Conservation (phyloP, 2,888 invertebrate genomes). For the Hyposoter didymator region DNA sequence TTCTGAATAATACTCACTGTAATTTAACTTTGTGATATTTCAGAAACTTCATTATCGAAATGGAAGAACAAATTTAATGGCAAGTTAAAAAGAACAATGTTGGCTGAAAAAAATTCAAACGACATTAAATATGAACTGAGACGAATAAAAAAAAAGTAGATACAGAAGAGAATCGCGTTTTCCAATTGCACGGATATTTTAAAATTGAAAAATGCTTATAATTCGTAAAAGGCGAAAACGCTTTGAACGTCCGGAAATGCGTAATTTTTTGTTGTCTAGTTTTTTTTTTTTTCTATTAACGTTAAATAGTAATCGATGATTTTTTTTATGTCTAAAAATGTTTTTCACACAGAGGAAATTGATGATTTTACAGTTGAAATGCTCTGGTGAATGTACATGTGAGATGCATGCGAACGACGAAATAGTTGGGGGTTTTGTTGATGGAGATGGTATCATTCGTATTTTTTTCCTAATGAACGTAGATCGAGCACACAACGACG, state of each 20-base stretch:
- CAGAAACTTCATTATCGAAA: background rate
- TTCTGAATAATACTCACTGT: background rate
- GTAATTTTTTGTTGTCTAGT: too few relatives aligned
- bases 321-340: background rate
- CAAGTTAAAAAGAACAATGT: too few relatives aligned
- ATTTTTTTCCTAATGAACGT: slow-evolving; percentile 31
- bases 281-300: too few relatives aligned
- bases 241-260: too few relatives aligned
- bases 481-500: slow-evolving; percentile 4
- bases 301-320: background rate
- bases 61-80: too few relatives aligned
- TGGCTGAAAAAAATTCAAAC: background rate
- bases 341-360: background rate
- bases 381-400: background rate
- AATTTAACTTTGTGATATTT: background rate
- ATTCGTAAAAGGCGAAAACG: too few relatives aligned
- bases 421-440: background rate
- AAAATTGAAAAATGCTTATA: background rate
- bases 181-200: background rate
- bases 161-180: background rate
- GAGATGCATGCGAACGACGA: background rate
- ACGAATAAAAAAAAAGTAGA: too few relatives aligned
- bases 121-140: background rate
- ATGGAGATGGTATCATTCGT: background rate
- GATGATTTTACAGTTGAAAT: background rate